Base-by-base conservation (phyloP, 2,888 invertebrate species). In the Incurvaria masculella region DNA sequence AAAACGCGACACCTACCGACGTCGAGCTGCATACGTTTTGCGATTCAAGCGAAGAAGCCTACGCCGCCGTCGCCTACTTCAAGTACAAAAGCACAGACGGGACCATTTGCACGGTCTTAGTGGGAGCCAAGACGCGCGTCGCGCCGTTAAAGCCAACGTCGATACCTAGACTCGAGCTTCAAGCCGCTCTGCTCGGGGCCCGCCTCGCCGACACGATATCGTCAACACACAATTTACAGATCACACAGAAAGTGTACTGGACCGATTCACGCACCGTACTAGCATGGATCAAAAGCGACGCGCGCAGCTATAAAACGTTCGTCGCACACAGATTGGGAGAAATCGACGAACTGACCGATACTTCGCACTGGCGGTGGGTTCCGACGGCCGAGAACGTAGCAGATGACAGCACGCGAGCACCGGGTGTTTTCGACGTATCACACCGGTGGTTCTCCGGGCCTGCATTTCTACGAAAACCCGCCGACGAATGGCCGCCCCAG, bases 11-110 rank as follows among this genome's bases (percentile, higher is more conserved):
- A 2, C 6, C 8, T 4, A 3, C n/a, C 38, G 20, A 11, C n/a
- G n/a, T 39, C 33, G 42, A 55, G 16, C 26, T 54, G 10, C 52
- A 55, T 17, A 41, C 51, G 1, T 53, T 54, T 23, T 49, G 53
- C 23, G 52, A 55, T 21, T 51, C 54, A 1, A 51, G 50, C 19
- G 23, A 43, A 43, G 27, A 50, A 21, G 54, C 51, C 2, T 51
- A 46, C 26, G 51, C 50, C 6, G 47, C 50, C 3, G 49, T 41
- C 1, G 48, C 47, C 14, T 55, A 53, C 26, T 41, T 17, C 19
- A 16, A 27, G 4, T 20, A 21, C 3, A n/a, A 21, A 16, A 11
- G 17, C 4, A 5, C 2, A 26, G 19, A n/a, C 14, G 47, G 42
- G 2, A 16, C 20, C 2, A 19, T 42, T 4, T n/a, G 20, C 10